Conservation (phyloP, 2,113 vertebrate species). For the Pelmatolapia mariae region DNA sequence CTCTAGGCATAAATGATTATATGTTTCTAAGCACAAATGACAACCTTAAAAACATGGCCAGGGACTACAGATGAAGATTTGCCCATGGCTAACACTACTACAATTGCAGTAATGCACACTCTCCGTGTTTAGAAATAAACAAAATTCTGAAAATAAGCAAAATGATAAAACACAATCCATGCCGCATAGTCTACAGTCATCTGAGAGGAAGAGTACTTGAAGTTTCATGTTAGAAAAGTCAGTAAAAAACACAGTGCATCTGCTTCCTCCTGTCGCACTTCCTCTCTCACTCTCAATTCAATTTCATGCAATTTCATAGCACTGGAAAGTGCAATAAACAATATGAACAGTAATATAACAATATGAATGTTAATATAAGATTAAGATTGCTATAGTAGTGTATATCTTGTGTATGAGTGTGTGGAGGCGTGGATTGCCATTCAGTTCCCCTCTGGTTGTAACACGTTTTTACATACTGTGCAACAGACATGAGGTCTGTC, state of each 20-base stretch:
- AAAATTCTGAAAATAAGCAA: background rate
- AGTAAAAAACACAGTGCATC: background rate
- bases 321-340: background rate
- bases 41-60: background rate
- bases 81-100: background rate
- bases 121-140: background rate
- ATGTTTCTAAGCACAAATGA: background rate
- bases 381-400: background rate
- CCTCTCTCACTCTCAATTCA: background rate
- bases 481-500: background rate
- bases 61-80: background rate
- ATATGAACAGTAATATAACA: background rate
- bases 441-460: background rate
- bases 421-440: background rate
- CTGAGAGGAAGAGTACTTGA: slow-evolving; percentile 6
- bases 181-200: background rate
- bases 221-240: slow-evolving; percentile 6
- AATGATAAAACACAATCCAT: background rate
- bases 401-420: background rate
- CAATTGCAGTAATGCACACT: fast-evolving
- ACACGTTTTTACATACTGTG: background rate
- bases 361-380: background rate
- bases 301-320: background rate
- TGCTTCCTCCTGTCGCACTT: background rate
- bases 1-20: background rate